A percentile compares a stretch with the other conserved stretches of the same genome.
Evolutionary conservation across 2,113 vertebrate genomes (phyloP).

Genomic region (Sigmodon hispidus): DNA sequence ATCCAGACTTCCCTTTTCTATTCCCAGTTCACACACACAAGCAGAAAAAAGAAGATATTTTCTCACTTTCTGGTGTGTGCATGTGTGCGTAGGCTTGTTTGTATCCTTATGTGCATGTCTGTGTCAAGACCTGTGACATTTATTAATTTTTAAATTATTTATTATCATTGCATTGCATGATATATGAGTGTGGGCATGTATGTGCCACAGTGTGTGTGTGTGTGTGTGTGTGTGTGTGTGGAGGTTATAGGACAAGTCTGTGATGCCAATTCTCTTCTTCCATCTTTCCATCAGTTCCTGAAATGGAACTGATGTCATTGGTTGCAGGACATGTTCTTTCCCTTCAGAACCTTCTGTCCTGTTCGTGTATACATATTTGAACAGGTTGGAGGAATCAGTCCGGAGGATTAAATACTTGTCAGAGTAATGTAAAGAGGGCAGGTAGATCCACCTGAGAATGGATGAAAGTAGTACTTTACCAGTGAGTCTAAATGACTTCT

Average conservation of each 20-base stretch:
- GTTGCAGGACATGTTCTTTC: neutral
- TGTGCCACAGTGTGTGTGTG: neutral
- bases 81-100: neutral
- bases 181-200: no score
- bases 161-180: no score
- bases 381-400: neutral
- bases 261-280: neutral
- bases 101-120: neutral
- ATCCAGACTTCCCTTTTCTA: neutral
- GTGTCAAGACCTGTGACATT: neutral
- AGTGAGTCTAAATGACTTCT: neutral
- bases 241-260: neutral
- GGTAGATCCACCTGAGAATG: neutral
- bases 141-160: neutral
- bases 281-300: neutral
- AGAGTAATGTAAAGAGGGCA: neutral
- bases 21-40: neutral
- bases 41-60: neutral
- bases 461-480: neutral
- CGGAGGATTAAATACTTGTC: neutral
- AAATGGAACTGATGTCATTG: neutral
- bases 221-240: neutral
- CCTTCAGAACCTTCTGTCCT: neutral
- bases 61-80: neutral
- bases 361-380: neutral